These are phyloP conservation scores for Popillia japonica DNA, from an alignment of 1,140 invertebrate genomes.

Conservation along the genomic window DNA sequence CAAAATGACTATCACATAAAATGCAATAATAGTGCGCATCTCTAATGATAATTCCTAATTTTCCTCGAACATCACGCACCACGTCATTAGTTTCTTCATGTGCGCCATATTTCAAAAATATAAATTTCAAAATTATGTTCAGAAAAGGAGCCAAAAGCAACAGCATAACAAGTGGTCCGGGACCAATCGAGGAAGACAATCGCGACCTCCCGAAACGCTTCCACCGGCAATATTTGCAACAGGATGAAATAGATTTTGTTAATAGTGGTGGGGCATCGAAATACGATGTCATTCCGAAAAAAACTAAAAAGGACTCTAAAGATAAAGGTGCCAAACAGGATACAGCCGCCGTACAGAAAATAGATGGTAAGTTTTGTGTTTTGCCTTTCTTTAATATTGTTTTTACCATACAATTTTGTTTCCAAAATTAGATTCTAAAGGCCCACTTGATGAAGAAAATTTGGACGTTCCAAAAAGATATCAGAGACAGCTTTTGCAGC, in stretches of 20 bases:
- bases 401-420: too few relatives aligned
- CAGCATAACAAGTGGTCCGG: not conserved
- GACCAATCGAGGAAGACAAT: not conserved
- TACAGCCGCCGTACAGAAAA: not conserved
- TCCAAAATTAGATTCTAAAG: not conserved
- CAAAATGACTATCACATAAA: too few relatives aligned
- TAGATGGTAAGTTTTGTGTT: not conserved
- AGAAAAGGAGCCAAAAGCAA: not conserved
- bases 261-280: constrained; percentile 9
- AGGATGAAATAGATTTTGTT: not conserved
- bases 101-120: not conserved
- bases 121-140: not conserved
- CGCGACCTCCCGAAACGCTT: not conserved
- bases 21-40: too few relatives aligned
- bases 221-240: not conserved
- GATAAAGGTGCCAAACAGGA: not conserved
- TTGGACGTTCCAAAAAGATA: too few relatives aligned
- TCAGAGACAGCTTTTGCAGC: too few relatives aligned
- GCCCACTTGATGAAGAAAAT: too few relatives aligned
- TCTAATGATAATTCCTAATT: too few relatives aligned
- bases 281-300: not conserved
- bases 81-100: not conserved
- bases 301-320: not conserved
- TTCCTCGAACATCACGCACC: too few relatives aligned
- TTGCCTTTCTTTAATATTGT: too few relatives aligned